Conservation (phyloP, 2,797 vertebrate species). For the Kryptolebias ocellatus region DNA sequence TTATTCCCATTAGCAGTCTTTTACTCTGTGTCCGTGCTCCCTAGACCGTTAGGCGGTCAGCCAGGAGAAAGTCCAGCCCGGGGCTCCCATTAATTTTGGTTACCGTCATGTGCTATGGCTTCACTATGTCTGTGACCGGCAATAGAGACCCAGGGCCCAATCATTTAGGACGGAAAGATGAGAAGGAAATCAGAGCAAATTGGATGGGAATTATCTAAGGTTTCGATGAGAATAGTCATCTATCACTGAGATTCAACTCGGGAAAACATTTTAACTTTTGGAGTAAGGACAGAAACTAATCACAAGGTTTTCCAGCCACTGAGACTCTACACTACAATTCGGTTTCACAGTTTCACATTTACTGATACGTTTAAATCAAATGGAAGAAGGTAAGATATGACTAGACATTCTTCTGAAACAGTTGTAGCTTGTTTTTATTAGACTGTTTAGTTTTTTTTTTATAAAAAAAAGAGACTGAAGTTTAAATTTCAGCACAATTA, state of each 20-base stretch:
- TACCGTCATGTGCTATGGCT: conserved; percentile 66
- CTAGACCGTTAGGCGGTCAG: conserved; percentile 64
- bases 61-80: conserved; percentile 54
- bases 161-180: conserved; percentile 66
- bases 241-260: neutral
- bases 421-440: neutral
- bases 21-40: conserved; percentile 54
- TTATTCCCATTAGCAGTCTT: conserved; percentile 65
- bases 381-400: too few relatives aligned
- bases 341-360: too few relatives aligned
- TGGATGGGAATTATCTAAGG: conserved; percentile 44
- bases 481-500: too few relatives aligned
- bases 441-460: neutral
- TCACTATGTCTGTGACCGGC: conserved; percentile 59
- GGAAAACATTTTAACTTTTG: neutral
- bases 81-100: conserved; percentile 71
- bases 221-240: conserved; percentile 27
- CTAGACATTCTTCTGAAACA: too few relatives aligned
- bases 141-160: conserved; percentile 54
- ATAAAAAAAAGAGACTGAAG: too few relatives aligned
- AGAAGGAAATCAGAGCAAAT: conserved; percentile 49
- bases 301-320: neutral
- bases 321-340: neutral
- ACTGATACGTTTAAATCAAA: too few relatives aligned
- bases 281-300: too few relatives aligned